Evolutionary conservation across 2,797 vertebrate species (phyloP).

Genomic region (Ambastaia sidthimunki): DNA sequence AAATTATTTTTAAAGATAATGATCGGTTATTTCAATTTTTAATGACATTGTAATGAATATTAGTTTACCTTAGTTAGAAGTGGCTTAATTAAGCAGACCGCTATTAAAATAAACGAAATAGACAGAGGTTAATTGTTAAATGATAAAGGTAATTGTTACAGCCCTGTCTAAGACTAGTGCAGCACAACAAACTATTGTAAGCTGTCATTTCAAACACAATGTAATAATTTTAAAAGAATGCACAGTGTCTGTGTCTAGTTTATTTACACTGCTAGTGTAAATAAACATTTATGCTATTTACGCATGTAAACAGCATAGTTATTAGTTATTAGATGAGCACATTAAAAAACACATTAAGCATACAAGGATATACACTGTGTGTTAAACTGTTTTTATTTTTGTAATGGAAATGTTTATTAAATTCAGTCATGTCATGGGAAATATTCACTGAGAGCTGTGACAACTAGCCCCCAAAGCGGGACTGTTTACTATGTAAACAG

Average conservation of each 20-base stretch:
- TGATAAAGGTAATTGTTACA: constrained; percentile 1
- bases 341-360: no score
- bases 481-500: not conserved
- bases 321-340: no score
- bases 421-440: no score
- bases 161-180: not conserved
- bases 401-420: no score
- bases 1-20: constrained; percentile 65
- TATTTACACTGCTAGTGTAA: no score
- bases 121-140: constrained; percentile 17
- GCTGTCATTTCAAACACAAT: not conserved
- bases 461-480: constrained; percentile 13
- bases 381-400: no score
- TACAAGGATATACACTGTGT: no score
- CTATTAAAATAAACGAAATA: constrained; percentile 13
- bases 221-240: not conserved
- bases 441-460: not conserved
- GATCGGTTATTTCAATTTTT: constrained; percentile 57
- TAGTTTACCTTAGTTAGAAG: constrained; percentile 22
- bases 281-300: not conserved
- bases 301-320: no score
- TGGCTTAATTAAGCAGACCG: constrained; percentile 25
- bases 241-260: no score
- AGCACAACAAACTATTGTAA: not conserved
- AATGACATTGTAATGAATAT: constrained; percentile 66